Conservation (phyloP, 2,888 invertebrate genomes). For the Megaustenia siamemsis region DNA sequence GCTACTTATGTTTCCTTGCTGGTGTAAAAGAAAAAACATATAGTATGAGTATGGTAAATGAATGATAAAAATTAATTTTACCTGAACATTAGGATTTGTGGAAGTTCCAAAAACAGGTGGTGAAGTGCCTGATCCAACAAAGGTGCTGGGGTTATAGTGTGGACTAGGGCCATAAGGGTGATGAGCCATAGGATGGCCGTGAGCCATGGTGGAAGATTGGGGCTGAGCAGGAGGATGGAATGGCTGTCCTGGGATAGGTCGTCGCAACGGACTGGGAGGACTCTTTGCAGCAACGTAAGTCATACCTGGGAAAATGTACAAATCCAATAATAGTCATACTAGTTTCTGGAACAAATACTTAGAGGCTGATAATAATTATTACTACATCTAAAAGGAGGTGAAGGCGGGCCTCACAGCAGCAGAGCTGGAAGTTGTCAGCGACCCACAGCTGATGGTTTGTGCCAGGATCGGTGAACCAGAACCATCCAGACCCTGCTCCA, state of each 20-base stretch:
- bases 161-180: constrained; percentile 57
- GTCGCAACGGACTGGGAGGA: constrained; percentile 84
- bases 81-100: constrained; percentile 55
- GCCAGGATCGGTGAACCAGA: too few species aligned
- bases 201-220: constrained; percentile 52
- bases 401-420: too few species aligned
- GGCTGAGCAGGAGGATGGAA: constrained; percentile 61
- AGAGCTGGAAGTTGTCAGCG: too few species aligned
- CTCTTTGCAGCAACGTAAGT: constrained; percentile 79
- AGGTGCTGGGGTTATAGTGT: constrained; percentile 56
- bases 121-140: constrained; percentile 70
- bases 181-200: constrained; percentile 50
- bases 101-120: constrained; percentile 70
- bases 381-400: too few species aligned
- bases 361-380: too few species aligned
- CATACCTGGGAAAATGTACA: constrained; percentile 65
- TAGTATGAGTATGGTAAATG: too few species aligned
- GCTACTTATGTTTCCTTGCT: too few species aligned
- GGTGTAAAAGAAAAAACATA: too few species aligned
- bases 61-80: constrained; percentile 48
- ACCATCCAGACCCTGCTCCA: too few species aligned
- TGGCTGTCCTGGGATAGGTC: constrained; percentile 76
- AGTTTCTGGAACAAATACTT: too few species aligned
- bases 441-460: too few species aligned
- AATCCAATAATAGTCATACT: too few species aligned